Evolutionary conservation across 2,113 vertebrate species (phyloP), one percentile per base, ranked within the genome.

Genomic region (Hippocampus guttulatus): DNA sequence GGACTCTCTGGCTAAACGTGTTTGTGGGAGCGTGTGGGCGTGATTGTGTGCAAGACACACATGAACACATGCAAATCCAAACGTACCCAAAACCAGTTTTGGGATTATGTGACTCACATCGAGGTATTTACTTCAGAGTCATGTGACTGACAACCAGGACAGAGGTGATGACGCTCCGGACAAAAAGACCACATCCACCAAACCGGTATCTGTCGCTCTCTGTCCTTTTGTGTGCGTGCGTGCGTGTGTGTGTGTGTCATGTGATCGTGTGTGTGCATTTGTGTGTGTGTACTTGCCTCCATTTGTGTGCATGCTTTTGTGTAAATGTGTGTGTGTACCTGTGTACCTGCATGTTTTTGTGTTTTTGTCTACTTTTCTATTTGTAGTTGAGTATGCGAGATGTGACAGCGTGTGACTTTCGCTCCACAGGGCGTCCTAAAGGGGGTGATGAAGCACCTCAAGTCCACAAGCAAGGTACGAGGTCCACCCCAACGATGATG

Each of bases 401-500:
- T 9, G 43, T 69, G 54, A 68, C 65, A 18, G 58, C 30, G 58
- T 67, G 25, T 84, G 71, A 84, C 73, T 45, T 81, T 73, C 74
- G 60, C n/a, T 74, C 60, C 54, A 58, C 76, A 87, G 81, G 68
- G 60, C 0, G 41, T 0, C 64, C 71, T 86, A 68, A 86, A 80
- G 43, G 84, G 67, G 64, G 68, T 78, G 2, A 77, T 77, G 79
- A 87, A 79, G 76, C 78, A 79, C 1, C 18, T 81, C 23, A 85
- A 76, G 71, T 68, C 81, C 3, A 72, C 75, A 3, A 69, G 78
- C 4, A 84, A 89, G 81, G 85, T 88, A 81, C 0, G 25, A 67
- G 38, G 38, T 57, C 15, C 20, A 43, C 10, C 43, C 25, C 75
- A 65, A 30, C 67, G 67, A 54, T 76, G 63, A 38, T 70, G 71